These are phyloP conservation scores for Charina bottae DNA, from an alignment of 2,113 vertebrate genomes.

Conservation along the genomic window DNA sequence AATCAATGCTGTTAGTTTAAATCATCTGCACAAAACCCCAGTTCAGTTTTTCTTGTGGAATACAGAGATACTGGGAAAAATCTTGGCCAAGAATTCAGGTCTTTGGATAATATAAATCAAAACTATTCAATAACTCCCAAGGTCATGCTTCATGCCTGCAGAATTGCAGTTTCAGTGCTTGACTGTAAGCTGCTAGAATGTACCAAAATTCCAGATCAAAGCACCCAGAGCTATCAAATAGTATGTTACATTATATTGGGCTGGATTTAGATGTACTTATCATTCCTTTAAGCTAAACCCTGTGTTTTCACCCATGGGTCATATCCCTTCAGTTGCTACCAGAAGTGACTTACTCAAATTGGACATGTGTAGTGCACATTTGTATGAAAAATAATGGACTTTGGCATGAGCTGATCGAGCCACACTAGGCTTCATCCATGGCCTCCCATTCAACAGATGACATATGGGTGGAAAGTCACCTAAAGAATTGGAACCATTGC, in stretches of 20 bases:
- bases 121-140: not conserved
- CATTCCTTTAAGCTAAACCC: not conserved
- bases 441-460: not conserved
- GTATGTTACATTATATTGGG: no score
- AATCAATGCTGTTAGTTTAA: not conserved
- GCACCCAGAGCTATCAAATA: no score
- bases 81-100: not conserved
- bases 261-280: not conserved
- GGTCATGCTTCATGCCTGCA: no score
- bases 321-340: not conserved
- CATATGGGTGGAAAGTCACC: no score
- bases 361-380: not conserved
- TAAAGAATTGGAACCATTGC: not conserved
- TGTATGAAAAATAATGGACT: not conserved
- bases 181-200: not conserved
- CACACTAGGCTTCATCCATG: not conserved
- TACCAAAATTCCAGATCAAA: not conserved
- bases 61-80: accelerated
- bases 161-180: not conserved
- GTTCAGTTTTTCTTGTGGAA: not conserved
- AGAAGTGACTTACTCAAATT: not conserved
- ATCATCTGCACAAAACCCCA: not conserved
- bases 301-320: no score
- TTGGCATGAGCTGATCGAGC: not conserved
- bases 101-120: not conserved